These are phyloP conservation scores for Protonemura montana DNA, from an alignment of 2,888 invertebrate species.

Conservation along the genomic window DNA sequence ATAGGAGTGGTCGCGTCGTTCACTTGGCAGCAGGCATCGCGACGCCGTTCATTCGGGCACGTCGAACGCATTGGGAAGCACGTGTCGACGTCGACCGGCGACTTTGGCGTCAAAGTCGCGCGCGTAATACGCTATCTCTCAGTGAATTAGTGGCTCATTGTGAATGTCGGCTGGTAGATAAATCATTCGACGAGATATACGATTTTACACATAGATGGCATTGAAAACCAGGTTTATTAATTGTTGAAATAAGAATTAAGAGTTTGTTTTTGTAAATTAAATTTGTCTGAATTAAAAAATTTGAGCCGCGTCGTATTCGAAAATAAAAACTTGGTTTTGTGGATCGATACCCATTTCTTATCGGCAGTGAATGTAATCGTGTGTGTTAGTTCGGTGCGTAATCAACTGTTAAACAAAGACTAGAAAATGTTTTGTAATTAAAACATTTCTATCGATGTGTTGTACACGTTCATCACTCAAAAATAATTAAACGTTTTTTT, in stretches of 20 bases:
- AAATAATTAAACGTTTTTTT: background rate
- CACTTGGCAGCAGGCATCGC: background rate
- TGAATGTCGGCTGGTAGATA: background rate
- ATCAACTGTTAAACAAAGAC: background rate
- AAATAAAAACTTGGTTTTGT: background rate
- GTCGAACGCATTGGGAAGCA: background rate
- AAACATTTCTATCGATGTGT: background rate
- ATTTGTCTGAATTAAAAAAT: background rate
- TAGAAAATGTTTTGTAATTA: background rate
- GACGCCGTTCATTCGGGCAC: constrained; percentile 15
- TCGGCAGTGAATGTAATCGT: background rate
- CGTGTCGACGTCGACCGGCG: background rate
- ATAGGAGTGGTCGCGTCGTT: constrained; percentile 14
- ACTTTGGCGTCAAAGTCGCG: background rate
- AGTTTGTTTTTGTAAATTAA: background rate
- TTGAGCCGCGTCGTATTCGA: background rate
- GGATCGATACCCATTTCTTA: background rate
- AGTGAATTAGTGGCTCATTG: background rate
- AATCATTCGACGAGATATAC: too few relatives aligned
- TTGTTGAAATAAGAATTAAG: background rate
- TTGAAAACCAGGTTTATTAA: background rate
- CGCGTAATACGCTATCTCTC: background rate
- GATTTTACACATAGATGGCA: background rate
- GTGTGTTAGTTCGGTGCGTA: background rate
- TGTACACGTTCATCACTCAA: background rate